phyloP scores from a whole-genome alignment of 53 echinoderm and acorn worm species.

The Holothuria scabra region DNA sequence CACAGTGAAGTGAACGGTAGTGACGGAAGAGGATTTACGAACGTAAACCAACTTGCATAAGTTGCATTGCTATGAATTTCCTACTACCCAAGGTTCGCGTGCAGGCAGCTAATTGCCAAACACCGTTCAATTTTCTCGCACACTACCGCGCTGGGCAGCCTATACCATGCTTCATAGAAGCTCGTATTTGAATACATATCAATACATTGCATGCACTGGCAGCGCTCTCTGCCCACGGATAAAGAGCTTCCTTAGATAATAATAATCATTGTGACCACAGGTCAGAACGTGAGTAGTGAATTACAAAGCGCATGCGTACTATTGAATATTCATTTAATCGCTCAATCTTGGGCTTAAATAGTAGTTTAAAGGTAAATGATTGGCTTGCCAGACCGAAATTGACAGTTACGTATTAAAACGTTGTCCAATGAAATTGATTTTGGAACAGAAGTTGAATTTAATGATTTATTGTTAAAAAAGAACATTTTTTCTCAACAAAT shows the following conservation, averaged over 20 bases:
- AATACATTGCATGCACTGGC: background rate
- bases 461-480: too few species aligned
- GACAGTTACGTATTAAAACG: background rate
- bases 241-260: slow-evolving; percentile 25
- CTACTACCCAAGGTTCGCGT: slow-evolving; percentile 35
- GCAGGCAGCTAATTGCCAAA: slow-evolving; percentile 32
- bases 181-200: background rate
- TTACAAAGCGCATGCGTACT: slow-evolving; percentile 14
- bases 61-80: slow-evolving; percentile 34
- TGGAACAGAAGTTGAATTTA: background rate
- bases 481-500: background rate
- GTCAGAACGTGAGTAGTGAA: slow-evolving; percentile 45
- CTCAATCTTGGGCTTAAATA: background rate
- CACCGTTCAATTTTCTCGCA: slow-evolving; percentile 10
- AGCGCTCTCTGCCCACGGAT: slow-evolving; percentile 7
- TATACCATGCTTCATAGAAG: slow-evolving; percentile 6
- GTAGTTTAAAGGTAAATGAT: slow-evolving; percentile 2
- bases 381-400: background rate
- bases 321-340: slow-evolving; percentile 23
- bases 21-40: slow-evolving; percentile 7
- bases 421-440: slow-evolving; percentile 9
- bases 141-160: slow-evolving; percentile 21
- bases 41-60: slow-evolving; percentile 28
- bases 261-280: slow-evolving; percentile 33
- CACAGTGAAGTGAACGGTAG: slow-evolving; percentile 5